Conservation (phyloP, 2,113 vertebrate species). For the Alaudala cheleensis region DNA sequence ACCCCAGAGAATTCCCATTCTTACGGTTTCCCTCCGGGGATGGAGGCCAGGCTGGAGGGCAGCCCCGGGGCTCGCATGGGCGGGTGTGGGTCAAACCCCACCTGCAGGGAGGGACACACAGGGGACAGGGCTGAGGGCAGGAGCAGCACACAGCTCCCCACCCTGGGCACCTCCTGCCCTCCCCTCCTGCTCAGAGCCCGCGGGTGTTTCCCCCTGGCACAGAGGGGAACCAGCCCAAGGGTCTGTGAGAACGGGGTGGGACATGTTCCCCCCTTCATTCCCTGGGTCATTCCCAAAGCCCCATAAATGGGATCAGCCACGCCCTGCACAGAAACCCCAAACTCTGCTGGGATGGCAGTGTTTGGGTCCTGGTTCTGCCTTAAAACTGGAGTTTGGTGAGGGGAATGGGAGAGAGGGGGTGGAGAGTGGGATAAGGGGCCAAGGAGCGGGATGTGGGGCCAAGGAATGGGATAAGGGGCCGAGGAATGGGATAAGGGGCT, state of each 20-base stretch:
- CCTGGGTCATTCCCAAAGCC: accelerated
- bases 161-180: accelerated
- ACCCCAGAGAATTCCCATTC: neutral
- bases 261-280: accelerated
- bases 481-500: no score
- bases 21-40: conserved; percentile 96
- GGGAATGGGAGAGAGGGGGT: no score
- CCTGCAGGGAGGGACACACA: conserved; percentile 60
- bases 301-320: neutral
- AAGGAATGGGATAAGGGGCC: neutral
- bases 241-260: neutral
- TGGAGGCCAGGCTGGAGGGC: conserved; percentile 88
- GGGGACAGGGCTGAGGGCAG: neutral
- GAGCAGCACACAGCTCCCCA: accelerated
- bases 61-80: conserved; percentile 91
- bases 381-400: accelerated
- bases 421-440: neutral
- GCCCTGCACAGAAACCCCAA: accelerated
- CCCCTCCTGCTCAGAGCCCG: neutral
- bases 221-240: neutral
- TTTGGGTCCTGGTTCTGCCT: neutral
- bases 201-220: accelerated
- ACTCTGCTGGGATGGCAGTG: accelerated
- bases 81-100: conserved; percentile 90
- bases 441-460: no score